These are phyloP conservation scores for Mellilla xanthometata DNA, from an alignment of 2,888 invertebrate species.

Conservation along the genomic window DNA sequence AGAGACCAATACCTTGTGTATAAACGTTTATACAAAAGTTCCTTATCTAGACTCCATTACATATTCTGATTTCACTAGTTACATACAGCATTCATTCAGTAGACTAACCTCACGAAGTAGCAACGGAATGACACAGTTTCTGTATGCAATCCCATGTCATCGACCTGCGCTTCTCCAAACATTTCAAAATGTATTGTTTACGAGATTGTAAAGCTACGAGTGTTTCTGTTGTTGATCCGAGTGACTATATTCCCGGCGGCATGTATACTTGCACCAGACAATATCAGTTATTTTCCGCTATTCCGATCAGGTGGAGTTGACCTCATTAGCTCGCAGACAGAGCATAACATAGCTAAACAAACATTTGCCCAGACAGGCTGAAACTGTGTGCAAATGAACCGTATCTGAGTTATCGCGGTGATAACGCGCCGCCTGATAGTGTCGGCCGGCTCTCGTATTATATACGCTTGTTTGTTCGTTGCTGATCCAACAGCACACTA, in stretches of 20 bases:
- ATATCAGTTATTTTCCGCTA: conserved; percentile 38
- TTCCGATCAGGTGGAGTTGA: conserved; percentile 43
- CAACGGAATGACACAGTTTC: no score
- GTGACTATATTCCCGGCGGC: neutral
- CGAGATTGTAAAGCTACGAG: neutral
- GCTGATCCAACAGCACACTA: conserved; percentile 8
- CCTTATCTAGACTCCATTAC: no score
- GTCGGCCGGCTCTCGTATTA: conserved; percentile 26
- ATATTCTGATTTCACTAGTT: no score
- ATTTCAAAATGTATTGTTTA: conserved; percentile 1
- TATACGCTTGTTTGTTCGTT: conserved; percentile 15
- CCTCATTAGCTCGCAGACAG: conserved; percentile 54
- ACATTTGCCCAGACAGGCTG: conserved; percentile 67
- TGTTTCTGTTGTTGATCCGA: neutral
- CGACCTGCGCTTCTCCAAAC: neutral
- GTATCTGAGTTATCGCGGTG: conserved; percentile 59
- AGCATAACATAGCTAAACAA: conserved; percentile 55
- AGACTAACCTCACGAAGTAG: no score
- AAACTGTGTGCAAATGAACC: conserved; percentile 61
- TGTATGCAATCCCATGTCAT: no score
- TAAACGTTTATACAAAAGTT: no score
- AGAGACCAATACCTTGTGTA: no score
- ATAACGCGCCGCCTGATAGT: conserved; percentile 45
- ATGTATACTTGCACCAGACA: conserved; percentile 10
- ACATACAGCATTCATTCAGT: no score